Evolutionary conservation across 2,113 vertebrate genomes (phyloP).

Genomic region (Sturnira hondurensis): DNA sequence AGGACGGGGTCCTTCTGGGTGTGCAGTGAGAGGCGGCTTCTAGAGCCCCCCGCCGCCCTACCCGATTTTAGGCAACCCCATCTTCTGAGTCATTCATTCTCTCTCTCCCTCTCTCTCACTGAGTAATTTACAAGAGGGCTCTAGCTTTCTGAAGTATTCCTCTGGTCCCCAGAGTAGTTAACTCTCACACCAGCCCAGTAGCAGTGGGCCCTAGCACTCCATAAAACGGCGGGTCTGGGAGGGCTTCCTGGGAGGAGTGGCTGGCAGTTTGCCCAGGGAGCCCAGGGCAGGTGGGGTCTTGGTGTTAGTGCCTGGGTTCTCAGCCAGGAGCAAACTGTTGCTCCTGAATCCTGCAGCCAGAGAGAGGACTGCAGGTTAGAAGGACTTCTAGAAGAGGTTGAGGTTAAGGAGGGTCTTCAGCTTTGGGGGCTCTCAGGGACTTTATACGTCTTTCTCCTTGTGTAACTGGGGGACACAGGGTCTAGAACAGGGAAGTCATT

Average conservation of each 20-base stretch:
- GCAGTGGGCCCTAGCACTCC: not conserved
- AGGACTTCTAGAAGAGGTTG: not conserved
- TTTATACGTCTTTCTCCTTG: not conserved
- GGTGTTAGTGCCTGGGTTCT: not conserved
- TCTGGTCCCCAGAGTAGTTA: conserved; percentile 42
- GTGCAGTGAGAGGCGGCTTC: not conserved
- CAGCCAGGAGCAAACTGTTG: not conserved
- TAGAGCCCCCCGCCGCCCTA: fast-evolving
- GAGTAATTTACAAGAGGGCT: conserved; percentile 66
- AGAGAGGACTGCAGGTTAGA: not conserved
- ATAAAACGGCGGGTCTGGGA: too few species aligned
- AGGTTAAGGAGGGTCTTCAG: not conserved
- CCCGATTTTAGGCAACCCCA: fast-evolving
- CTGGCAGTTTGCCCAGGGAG: not conserved
- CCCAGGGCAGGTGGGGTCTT: not conserved
- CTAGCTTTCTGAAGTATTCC: conserved; percentile 70
- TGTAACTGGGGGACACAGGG: not conserved
- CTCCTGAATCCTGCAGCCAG: not conserved
- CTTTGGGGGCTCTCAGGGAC: not conserved
- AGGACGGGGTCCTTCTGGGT: not conserved
- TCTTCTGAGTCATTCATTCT: not conserved
- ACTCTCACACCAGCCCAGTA: not conserved
- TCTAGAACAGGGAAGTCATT: not conserved
- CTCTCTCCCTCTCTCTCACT: not conserved
- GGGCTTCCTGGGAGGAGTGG: not conserved